Evolutionary conservation across 1,140 invertebrate genomes (phyloP).

Genomic region (Anthonomus grandis): DNA sequence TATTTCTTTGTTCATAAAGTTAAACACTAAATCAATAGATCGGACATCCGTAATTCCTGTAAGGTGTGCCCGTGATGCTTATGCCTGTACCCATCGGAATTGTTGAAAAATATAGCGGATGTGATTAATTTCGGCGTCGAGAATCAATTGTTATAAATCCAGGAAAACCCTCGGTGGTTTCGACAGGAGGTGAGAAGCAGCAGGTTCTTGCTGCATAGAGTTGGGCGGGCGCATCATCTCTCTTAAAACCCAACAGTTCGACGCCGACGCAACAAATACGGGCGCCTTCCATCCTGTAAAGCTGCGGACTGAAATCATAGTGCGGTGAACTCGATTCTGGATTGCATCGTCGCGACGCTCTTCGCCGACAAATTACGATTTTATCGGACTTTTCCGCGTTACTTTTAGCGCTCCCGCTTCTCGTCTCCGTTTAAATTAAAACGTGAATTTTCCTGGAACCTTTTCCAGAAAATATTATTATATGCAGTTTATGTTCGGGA

Average conservation of each 20-base stretch:
- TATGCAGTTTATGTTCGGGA: too few species aligned
- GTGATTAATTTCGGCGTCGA: slow-evolving; percentile 24
- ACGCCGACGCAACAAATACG: slow-evolving; percentile 49
- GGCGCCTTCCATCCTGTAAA: slow-evolving; percentile 47
- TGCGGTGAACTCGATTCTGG: slow-evolving; percentile 43
- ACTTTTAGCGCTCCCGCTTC: neutral
- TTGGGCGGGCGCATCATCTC: slow-evolving; percentile 43
- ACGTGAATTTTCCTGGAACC: neutral
- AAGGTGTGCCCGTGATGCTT: neutral
- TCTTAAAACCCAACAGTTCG: slow-evolving; percentile 20
- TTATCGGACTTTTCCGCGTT: slow-evolving; percentile 5
- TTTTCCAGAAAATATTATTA: neutral
- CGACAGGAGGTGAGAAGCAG: slow-evolving; percentile 35
- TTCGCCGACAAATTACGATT: slow-evolving; percentile 13
- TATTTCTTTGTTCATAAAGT: neutral
- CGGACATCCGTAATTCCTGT: neutral
- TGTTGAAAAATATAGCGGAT: slow-evolving; percentile 8
- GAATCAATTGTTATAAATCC: slow-evolving; percentile 34
- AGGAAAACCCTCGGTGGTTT: slow-evolving; percentile 25
- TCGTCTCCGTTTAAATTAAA: slow-evolving; percentile 9
- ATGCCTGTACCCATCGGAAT: too few species aligned
- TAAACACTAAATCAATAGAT: neutral
- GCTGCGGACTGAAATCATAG: slow-evolving; percentile 47
- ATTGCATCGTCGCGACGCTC: slow-evolving; percentile 17
- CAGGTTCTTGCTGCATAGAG: slow-evolving; percentile 43